Evolutionary conservation across 2,888 invertebrate species (phyloP), one percentile per base, ranked within the genome.

Genomic region (Drosophila mimica): DNA sequence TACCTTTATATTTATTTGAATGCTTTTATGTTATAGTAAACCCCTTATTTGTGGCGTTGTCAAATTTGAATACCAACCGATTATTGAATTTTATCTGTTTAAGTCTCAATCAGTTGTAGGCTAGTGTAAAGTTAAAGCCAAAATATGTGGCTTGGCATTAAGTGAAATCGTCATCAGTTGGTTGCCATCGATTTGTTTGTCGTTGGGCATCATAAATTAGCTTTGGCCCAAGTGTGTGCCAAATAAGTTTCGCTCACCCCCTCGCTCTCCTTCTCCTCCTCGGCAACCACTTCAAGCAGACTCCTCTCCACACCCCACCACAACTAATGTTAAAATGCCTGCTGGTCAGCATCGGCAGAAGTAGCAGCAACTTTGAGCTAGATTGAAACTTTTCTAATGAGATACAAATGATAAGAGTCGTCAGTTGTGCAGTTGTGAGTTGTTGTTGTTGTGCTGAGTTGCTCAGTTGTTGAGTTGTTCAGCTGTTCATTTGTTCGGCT

Each of bases 391-490:
- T 86, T 87, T 76, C 85, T 89, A 89, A 89, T 86, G 88, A 80
- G 89, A 82, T 89, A 78, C 89, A 78, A 87, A 86, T 72, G 85
- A 88, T 86, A 86, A 89, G 85, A 82, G 83, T 79, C 87, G 74
- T 71, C 89, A 74, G 83, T 71, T 82, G 70, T 70, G 65, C 59
- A 48, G 72, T 56, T 71, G 65, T 48, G 36, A 40, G 56, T 33
- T 52, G 58, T 48, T 59, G n/a, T n/a, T 71, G 65, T 34, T 30
- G 34, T 64, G 65, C 38, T 30, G 34, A 38, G 56, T 33, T 52
- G 65, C 33, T 46, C 38, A 49, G 53, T 43, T 66, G 60, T 28
- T 48, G 36, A 40, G 56, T 33, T 52, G 58, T 48, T 59, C 46
- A 59, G 59, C 31, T 60, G 49, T 17, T 60, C 49, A 51, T 28